Conservation (phyloP, 2,888 invertebrate genomes). For the Synanthedon myopaeformis region DNA sequence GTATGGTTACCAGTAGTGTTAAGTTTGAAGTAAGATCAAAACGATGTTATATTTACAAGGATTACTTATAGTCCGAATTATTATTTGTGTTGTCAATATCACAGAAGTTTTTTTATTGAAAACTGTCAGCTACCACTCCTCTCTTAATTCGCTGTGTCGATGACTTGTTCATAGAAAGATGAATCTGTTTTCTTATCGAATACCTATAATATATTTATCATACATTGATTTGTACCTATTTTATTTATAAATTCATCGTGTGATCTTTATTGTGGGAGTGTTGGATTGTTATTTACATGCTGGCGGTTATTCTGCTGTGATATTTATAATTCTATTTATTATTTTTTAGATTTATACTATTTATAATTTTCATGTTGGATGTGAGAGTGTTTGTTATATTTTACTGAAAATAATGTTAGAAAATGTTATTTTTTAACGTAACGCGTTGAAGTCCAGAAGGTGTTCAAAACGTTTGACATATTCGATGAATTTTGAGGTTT, state of each 20-base stretch:
- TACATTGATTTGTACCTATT: not conserved
- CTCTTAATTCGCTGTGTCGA: not conserved
- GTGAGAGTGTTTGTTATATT: slow-evolving; percentile 46
- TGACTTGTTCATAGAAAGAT: not conserved
- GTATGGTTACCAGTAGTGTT: slow-evolving; percentile 63
- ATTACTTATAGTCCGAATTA: not conserved
- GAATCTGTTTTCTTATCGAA: not conserved
- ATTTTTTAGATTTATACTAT: slow-evolving; percentile 55
- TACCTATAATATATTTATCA: not conserved
- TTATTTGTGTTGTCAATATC: slow-evolving; percentile 52
- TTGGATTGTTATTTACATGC: slow-evolving; percentile 25
- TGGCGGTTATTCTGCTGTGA: slow-evolving; percentile 67
- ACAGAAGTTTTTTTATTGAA: slow-evolving; percentile 51
- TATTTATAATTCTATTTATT: slow-evolving; percentile 67
- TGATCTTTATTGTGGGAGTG: slow-evolving; percentile 4
- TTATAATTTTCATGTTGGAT: slow-evolving; percentile 49
- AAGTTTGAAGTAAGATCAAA: slow-evolving; percentile 44
- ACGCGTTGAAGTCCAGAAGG: slow-evolving; percentile 51
- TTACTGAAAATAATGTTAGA: slow-evolving; percentile 45
- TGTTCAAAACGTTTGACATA: slow-evolving; percentile 54
- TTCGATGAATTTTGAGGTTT: slow-evolving; percentile 39
- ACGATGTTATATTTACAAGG: slow-evolving; percentile 21
- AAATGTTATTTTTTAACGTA: slow-evolving; percentile 48
- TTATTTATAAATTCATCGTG: not conserved
- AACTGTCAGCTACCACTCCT: slow-evolving; percentile 38